phyloP scores from a whole-genome alignment of 2,113 vertebrate genomes.

The Microcebus griseorufus region DNA sequence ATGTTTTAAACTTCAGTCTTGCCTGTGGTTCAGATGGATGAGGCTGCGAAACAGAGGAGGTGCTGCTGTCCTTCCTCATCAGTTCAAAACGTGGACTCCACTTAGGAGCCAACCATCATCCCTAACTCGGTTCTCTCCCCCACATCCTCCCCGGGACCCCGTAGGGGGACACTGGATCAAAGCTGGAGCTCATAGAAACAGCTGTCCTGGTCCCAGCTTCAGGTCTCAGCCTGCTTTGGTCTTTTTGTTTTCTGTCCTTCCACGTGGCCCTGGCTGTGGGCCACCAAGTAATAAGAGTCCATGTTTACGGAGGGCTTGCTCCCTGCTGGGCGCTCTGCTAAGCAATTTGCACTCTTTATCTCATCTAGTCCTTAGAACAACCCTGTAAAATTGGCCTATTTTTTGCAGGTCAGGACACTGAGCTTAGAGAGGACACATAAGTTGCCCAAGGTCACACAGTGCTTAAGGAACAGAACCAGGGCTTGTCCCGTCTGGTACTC shows the following conservation, averaged over 20 bases:
- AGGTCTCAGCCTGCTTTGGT: too few relatives aligned
- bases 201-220: background rate
- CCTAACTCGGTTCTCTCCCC: background rate
- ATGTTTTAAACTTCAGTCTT: background rate
- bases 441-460: background rate
- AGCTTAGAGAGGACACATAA: background rate
- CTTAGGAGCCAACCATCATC: background rate
- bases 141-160: background rate
- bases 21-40: background rate
- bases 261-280: background rate
- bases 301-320: background rate
- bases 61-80: too few relatives aligned
- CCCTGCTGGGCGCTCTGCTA: background rate
- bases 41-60: background rate
- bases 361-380: background rate
- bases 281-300: background rate
- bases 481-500: background rate
- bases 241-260: background rate
- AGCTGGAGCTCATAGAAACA: background rate
- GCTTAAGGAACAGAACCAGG: background rate
- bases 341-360: background rate
- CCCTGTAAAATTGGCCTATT: background rate
- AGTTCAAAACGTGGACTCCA: background rate
- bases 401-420: constrained; percentile 58
- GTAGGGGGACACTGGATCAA: background rate